phyloP scores from a whole-genome alignment of 2,888 invertebrate genomes.

The Tipula helvola region DNA sequence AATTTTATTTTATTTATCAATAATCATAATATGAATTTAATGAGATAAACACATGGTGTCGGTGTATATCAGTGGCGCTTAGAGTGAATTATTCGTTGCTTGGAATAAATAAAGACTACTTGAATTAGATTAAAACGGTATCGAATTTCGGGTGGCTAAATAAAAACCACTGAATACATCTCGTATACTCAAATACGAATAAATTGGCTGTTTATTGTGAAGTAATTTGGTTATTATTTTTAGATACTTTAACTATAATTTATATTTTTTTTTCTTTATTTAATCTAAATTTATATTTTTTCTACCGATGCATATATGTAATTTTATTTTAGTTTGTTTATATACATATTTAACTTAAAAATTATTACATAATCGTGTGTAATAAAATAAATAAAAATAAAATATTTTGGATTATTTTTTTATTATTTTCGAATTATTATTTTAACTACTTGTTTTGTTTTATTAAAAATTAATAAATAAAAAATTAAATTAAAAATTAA shows the following conservation, averaged over 20 bases:
- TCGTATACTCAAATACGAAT: background rate
- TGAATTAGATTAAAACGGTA: background rate
- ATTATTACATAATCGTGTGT: background rate
- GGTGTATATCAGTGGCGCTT: background rate
- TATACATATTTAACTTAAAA: slow-evolving; percentile 8
- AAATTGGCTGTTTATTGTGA: background rate
- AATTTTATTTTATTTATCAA: background rate
- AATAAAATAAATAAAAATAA: background rate
- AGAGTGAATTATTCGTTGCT: background rate
- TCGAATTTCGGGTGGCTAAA: background rate
- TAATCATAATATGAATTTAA: background rate
- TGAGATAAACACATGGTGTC: background rate
- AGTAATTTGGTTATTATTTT: background rate
- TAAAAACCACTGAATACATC: background rate
- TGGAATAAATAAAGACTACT: background rate
- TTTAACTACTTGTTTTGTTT: background rate
- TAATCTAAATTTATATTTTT: background rate
- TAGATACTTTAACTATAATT: slow-evolving; percentile 7
- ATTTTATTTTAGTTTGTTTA: slow-evolving; percentile 7
- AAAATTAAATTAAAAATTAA: background rate
- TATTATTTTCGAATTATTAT: background rate
- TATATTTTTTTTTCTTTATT: background rate
- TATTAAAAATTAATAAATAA: background rate
- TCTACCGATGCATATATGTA: slow-evolving; percentile 6
- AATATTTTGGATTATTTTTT: background rate